Evolutionary conservation across 2,888 invertebrate species (phyloP).

Genomic region (Ectobius pallidus): DNA sequence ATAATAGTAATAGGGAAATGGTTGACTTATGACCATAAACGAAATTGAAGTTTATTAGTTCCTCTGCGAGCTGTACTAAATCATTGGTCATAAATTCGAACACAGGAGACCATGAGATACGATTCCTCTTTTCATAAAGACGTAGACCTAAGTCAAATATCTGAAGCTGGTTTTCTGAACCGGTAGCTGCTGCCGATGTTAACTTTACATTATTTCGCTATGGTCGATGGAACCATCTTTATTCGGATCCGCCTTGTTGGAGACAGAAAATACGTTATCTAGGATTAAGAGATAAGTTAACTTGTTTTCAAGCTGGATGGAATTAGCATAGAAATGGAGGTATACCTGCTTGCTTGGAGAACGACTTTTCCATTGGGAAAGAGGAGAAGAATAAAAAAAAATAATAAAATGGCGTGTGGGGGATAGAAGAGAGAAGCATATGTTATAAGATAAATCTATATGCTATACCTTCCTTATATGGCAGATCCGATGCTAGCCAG

Average conservation of each 20-base stretch:
- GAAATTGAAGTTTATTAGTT: too few relatives aligned
- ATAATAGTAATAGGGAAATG: too few relatives aligned
- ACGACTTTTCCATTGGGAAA: not conserved
- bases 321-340: constrained; percentile 42
- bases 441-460: constrained; percentile 3
- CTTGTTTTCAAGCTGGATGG: not conserved
- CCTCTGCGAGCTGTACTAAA: too few relatives aligned
- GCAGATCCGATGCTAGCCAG: not conserved
- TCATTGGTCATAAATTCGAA: too few relatives aligned
- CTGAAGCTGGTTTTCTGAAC: too few relatives aligned
- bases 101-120: too few relatives aligned
- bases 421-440: not conserved
- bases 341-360: not conserved
- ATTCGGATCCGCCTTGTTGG: not conserved
- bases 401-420: not conserved
- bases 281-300: constrained; percentile 12
- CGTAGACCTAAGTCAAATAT: too few relatives aligned
- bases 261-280: not conserved
- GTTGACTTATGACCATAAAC: too few relatives aligned
- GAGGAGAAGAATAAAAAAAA: not conserved
- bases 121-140: too few relatives aligned
- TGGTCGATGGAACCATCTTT: not conserved
- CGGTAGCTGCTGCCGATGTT: too few relatives aligned
- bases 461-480: constrained; percentile 9
- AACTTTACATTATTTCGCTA: too few relatives aligned